These are phyloP conservation scores for Lottia scabra DNA, from an alignment of 2,888 invertebrate species.

Conservation along the genomic window DNA sequence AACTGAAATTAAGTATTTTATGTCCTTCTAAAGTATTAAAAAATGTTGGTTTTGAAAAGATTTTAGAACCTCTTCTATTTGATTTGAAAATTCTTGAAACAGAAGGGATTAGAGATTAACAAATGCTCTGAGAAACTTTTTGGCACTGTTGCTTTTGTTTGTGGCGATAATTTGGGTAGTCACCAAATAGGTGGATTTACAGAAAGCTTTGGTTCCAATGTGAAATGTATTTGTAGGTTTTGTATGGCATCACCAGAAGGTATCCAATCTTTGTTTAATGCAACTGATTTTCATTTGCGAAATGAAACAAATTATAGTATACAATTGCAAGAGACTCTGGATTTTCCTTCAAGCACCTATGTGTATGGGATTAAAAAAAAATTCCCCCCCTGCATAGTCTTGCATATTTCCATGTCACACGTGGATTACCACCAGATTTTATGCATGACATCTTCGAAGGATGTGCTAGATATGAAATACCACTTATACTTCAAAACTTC, in stretches of 20 bases:
- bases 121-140: not conserved
- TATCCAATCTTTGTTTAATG: not conserved
- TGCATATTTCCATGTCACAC: constrained; percentile 3
- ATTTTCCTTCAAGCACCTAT: not conserved
- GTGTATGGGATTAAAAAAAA: constrained; percentile 11
- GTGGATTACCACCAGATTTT: constrained; percentile 13
- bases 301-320: not conserved
- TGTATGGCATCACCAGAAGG: constrained; percentile 14
- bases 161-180: constrained; percentile 16
- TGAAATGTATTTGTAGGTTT: constrained; percentile 11
- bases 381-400: constrained; percentile 13
- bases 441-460: constrained; percentile 24
- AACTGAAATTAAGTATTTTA: not conserved
- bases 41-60: constrained; percentile 8
- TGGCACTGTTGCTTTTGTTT: not conserved
- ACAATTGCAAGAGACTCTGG: not conserved
- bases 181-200: constrained; percentile 11
- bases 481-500: constrained; percentile 1
- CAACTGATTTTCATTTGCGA: not conserved
- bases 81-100: constrained; percentile 9
- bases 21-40: not conserved
- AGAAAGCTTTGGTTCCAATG: constrained; percentile 8
- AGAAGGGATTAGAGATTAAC: constrained; percentile 3
- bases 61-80: constrained; percentile 8
- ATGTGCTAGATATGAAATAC: constrained; percentile 4